Evolutionary conservation across 1,140 invertebrate genomes (phyloP), one percentile per base, ranked within the genome.

Genomic region (Medauroidea extradentata): DNA sequence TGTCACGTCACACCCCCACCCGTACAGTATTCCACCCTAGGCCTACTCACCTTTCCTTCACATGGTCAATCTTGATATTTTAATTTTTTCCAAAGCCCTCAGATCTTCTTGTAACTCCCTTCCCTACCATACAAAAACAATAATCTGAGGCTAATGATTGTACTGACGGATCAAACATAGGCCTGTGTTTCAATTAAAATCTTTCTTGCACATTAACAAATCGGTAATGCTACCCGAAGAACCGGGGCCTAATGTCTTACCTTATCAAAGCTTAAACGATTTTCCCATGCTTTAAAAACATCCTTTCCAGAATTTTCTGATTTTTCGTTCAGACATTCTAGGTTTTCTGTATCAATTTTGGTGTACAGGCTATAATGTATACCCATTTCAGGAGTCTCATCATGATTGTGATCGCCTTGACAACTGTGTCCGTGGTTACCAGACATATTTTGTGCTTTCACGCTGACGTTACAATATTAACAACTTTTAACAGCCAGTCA

Each of bases 221-320:
- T n/a, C n/a, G n/a, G n/a, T n/a, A n/a, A n/a, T n/a, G n/a, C n/a
- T n/a, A n/a, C n/a, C n/a, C n/a, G n/a, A n/a, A n/a, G n/a, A 23
- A n/a, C 29, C 11, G 11, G 29, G 11, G 29, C 4, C 29, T 34
- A 34, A 34, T 34, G 8, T 3, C 53, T 72, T 76, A 94, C 93
- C 71, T 86, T 80, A 57, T 83, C 82, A 68, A 79, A 82, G 69
- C 93, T 85, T 23, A 93, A 73, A 63, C 94, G 79, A 49, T 92
- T 83, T 68, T 96, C 91, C 89, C 94, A 98, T 0, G 91, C 80
- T 75, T 96, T 97, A 67, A 99, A 98, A 9, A 99, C 86, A 29
- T 77, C 78, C 76, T 88, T 91, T 44, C 93, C 94, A 27, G 90
- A 89, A 38, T 88, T 90, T 70, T 97, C 93, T 29, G 80, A 73